A percentile compares a stretch with the other conserved stretches of the same genome.
phyloP scores from a whole-genome alignment of 2,113 vertebrate genomes.

The Carassius carassius region DNA sequence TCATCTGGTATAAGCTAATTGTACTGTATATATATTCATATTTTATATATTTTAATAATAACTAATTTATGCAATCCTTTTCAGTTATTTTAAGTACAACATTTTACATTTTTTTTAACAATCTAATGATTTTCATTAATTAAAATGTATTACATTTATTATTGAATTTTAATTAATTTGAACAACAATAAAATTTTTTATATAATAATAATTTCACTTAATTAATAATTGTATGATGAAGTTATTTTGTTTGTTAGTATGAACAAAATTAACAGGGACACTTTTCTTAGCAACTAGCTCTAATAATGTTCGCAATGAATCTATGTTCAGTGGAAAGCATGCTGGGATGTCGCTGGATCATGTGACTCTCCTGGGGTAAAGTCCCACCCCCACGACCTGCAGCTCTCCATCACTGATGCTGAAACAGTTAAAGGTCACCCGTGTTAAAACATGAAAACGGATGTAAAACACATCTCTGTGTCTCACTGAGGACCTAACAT shows the following conservation, averaged over 20 bases:
- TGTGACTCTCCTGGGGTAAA: conserved; percentile 90
- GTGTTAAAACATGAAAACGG: conserved; percentile 55
- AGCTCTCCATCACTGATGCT: conserved; percentile 95
- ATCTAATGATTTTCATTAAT: no score
- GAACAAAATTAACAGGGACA: neutral
- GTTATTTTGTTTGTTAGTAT: neutral
- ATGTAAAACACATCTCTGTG: neutral
- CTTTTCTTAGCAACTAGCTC: neutral
- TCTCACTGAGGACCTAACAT: neutral
- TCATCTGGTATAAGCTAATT: conserved; percentile 85
- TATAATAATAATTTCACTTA: neutral
- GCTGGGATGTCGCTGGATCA: neutral
- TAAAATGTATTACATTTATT: no score
- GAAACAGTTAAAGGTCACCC: conserved; percentile 97
- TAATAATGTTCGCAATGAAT: neutral
- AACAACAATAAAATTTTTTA: neutral
- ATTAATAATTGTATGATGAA: neutral
- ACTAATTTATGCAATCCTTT: neutral
- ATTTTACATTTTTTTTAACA: neutral
- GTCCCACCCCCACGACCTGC: conserved; percentile 91
- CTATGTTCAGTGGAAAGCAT: conserved; percentile 8
- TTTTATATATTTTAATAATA: neutral
- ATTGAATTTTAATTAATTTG: no score
- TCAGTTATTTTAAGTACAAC: neutral
- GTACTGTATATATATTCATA: neutral